These are phyloP conservation scores for Acrobasis repandana DNA, from an alignment of 2,888 invertebrate genomes.

Conservation along the genomic window DNA sequence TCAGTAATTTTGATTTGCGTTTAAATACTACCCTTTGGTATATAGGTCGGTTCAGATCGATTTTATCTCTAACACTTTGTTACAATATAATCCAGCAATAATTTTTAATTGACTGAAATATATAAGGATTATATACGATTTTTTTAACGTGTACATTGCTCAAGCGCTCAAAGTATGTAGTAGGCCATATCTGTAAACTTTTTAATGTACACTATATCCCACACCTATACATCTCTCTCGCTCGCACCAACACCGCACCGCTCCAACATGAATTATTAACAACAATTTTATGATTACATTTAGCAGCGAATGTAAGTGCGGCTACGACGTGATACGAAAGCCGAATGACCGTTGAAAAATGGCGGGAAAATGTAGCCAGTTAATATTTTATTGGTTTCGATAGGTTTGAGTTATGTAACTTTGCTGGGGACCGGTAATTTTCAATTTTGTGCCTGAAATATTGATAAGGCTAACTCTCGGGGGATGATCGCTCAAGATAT, in stretches of 20 bases:
- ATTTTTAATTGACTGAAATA: no score
- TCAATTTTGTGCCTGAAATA: conserved; percentile 80
- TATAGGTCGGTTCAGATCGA: no score
- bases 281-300: conserved; percentile 83
- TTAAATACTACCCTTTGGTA: no score
- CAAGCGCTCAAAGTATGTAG: neutral
- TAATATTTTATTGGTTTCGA: conserved; percentile 81
- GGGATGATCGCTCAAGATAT: conserved; percentile 23
- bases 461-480: conserved; percentile 63
- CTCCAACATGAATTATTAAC: conserved; percentile 75
- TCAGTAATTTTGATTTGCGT: no score
- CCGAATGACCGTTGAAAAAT: conserved; percentile 73
- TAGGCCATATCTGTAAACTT: neutral
- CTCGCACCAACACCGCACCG: conserved; percentile 35
- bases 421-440: conserved; percentile 69
- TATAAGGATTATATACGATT: no score
- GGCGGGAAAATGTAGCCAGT: conserved; percentile 73
- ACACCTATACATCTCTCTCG: conserved; percentile 49
- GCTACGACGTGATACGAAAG: conserved; percentile 71
- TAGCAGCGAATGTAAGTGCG: conserved; percentile 75
- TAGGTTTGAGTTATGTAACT: conserved; percentile 77
- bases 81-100: no score
- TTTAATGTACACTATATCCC: conserved; percentile 42
- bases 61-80: no score
- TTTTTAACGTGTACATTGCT: no score